phyloP scores from a whole-genome alignment of 2,888 invertebrate genomes.

The Ceratothoa steindachneri region DNA sequence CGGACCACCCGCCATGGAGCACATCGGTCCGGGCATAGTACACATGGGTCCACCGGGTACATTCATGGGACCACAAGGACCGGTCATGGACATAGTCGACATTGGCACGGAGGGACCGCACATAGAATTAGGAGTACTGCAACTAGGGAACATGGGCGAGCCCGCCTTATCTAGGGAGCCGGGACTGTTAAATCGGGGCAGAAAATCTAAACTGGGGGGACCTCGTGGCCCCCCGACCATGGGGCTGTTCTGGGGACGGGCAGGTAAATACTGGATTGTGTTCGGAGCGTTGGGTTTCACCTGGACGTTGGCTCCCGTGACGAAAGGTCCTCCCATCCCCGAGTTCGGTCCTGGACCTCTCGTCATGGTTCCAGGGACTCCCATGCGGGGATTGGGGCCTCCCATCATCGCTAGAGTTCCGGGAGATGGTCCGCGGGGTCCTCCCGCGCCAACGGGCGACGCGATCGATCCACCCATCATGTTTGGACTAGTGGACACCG shows the following conservation, averaged over 20 bases:
- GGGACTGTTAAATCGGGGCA: slow-evolving; percentile 82
- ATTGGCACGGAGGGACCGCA: slow-evolving; percentile 38
- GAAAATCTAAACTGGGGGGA: slow-evolving; percentile 82
- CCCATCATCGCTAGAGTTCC: slow-evolving; percentile 42
- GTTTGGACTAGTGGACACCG: slow-evolving; percentile 37
- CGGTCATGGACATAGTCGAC: slow-evolving; percentile 40
- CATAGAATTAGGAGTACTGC: slow-evolving; percentile 56
- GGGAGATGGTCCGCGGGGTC: slow-evolving; percentile 37
- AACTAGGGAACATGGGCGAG: slow-evolving; percentile 69
- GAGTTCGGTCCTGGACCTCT: slow-evolving; percentile 58
- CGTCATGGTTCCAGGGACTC: slow-evolving; percentile 32
- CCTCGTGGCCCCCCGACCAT: slow-evolving; percentile 68
- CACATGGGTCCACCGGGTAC: slow-evolving; percentile 50
- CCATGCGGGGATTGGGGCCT: slow-evolving; percentile 54
- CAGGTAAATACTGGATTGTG: slow-evolving; percentile 95
- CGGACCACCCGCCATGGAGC: slow-evolving; percentile 47
- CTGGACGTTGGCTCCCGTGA: slow-evolving; percentile 48
- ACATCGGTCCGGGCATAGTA: slow-evolving; percentile 50
- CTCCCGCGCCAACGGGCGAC: slow-evolving; percentile 35
- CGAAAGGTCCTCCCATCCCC: slow-evolving; percentile 49
- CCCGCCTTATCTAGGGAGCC: slow-evolving; percentile 69
- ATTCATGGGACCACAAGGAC: slow-evolving; percentile 55
- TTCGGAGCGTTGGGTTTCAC: slow-evolving; percentile 95
- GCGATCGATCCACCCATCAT: slow-evolving; percentile 30
- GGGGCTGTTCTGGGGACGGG: slow-evolving; percentile 76